Conservation (phyloP, 1,140 invertebrate species). For the Leucophenga varia region DNA sequence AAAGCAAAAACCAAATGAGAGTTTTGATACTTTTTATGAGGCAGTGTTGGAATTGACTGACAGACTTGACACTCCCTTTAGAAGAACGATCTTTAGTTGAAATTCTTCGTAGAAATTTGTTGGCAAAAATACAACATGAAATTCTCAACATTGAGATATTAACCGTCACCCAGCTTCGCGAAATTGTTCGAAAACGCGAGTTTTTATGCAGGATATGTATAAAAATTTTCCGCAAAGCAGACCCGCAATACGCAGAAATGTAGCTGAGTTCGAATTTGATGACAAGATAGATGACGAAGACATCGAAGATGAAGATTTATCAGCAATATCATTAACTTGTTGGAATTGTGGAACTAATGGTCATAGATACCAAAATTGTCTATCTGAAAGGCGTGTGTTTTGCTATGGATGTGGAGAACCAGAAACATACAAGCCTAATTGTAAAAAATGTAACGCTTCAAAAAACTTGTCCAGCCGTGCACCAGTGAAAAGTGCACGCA, state of each 20-base stretch:
- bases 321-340: neutral
- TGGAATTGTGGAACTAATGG: neutral
- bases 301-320: neutral
- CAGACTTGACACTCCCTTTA: neutral
- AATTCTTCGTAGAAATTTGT: conserved; percentile 1
- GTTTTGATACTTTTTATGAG: too few species aligned
- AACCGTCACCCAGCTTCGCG: neutral
- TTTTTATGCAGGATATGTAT: neutral
- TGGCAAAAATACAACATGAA: too few species aligned
- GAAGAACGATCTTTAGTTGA: neutral
- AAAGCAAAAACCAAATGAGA: neutral
- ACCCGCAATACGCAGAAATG: too few species aligned
- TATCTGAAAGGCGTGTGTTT: neutral
- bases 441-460: neutral
- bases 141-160: conserved; percentile 1
- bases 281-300: too few species aligned
- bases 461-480: neutral
- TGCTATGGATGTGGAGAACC: neutral
- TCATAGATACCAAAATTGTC: neutral
- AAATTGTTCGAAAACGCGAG: neutral
- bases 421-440: neutral
- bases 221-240: too few species aligned
- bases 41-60: neutral
- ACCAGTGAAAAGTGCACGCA: neutral
- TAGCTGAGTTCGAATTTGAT: too few species aligned